These are phyloP conservation scores for Alfaro cultratus DNA, from an alignment of 2,797 vertebrate species.

Conservation along the genomic window DNA sequence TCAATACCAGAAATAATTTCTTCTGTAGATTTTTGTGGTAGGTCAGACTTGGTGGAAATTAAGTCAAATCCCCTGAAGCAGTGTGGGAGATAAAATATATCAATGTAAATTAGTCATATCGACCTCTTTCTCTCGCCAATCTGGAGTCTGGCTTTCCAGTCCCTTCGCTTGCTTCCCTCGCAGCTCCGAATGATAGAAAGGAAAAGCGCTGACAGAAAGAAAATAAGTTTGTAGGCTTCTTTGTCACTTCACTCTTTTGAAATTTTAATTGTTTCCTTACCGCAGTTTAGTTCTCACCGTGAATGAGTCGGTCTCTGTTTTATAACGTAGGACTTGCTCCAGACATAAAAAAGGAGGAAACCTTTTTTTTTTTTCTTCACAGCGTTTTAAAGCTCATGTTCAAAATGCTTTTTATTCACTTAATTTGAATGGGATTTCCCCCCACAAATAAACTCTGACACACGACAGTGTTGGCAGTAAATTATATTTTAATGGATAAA, in stretches of 20 bases:
- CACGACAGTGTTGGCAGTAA: not conserved
- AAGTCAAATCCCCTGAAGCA: not conserved
- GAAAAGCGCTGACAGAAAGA: constrained; percentile 82
- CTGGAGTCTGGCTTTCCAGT: constrained; percentile 58
- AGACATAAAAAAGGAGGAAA: constrained; percentile 35
- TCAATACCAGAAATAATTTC: not conserved
- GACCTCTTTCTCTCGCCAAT: constrained; percentile 54
- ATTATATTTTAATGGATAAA: constrained; percentile 2
- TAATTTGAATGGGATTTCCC: constrained; percentile 1
- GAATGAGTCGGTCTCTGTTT: constrained; percentile 51
- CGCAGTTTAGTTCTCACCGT: constrained; percentile 73
- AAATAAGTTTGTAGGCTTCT: constrained; percentile 88
- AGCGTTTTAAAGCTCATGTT: constrained; percentile 1
- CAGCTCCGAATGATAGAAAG: constrained; percentile 64
- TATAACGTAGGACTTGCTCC: constrained; percentile 14
- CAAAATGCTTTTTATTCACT: constrained; percentile 10
- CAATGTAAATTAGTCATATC: constrained; percentile 46
- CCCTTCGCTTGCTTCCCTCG: constrained; percentile 54
- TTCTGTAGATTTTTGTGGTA: constrained; percentile 3
- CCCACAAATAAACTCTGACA: constrained; percentile 1
- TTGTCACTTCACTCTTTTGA: constrained; percentile 86
- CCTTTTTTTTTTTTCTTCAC: constrained; percentile 13
- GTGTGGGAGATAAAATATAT: constrained; percentile 8
- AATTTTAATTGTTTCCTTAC: constrained; percentile 92
- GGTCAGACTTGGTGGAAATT: constrained; percentile 9